Evolutionary conservation across 1,140 invertebrate species (phyloP).

Genomic region (Drosophila azteca): DNA sequence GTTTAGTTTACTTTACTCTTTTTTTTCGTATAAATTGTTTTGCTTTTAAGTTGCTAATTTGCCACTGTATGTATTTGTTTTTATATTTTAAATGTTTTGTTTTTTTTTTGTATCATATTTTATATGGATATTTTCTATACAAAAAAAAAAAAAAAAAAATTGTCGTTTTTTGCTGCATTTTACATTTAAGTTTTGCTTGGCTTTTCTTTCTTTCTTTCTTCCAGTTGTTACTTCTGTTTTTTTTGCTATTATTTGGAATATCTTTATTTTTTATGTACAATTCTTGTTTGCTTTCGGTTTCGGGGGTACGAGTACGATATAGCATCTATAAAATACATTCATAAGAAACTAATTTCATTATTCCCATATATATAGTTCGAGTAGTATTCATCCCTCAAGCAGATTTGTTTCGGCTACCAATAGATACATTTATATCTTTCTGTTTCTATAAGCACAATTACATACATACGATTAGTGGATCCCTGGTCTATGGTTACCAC

Average conservation of each 20-base stretch:
- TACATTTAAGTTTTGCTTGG: constrained; percentile 56
- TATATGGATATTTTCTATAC: constrained; percentile 55
- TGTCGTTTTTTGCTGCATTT: constrained; percentile 45
- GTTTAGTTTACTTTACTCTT: constrained; percentile 47
- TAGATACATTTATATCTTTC: constrained; percentile 43
- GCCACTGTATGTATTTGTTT: constrained; percentile 51
- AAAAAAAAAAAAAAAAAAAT: constrained; percentile 52
- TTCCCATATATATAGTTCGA: constrained; percentile 25
- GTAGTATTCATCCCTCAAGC: constrained; percentile 5
- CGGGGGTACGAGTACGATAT: constrained; percentile 19
- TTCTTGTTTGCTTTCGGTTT: constrained; percentile 30
- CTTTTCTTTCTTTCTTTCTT: constrained; percentile 20
- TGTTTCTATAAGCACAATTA: constrained; percentile 57
- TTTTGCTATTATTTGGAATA: constrained; percentile 60
- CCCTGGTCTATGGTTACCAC: constrained; percentile 36
- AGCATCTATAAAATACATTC: constrained; percentile 58
- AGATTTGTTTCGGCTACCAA: constrained; percentile 11
- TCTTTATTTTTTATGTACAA: constrained; percentile 55
- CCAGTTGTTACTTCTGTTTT: constrained; percentile 18
- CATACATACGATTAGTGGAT: constrained; percentile 35
- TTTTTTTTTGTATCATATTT: constrained; percentile 26
- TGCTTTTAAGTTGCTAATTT: constrained; percentile 55
- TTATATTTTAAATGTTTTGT: constrained; percentile 28
- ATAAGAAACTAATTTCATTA: constrained; percentile 65
- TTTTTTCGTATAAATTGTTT: constrained; percentile 40